A percentile compares a stretch with the other conserved stretches of the same genome.
Evolutionary conservation across 2,797 vertebrate species (phyloP).

Genomic region (Podarcis siculus): DNA sequence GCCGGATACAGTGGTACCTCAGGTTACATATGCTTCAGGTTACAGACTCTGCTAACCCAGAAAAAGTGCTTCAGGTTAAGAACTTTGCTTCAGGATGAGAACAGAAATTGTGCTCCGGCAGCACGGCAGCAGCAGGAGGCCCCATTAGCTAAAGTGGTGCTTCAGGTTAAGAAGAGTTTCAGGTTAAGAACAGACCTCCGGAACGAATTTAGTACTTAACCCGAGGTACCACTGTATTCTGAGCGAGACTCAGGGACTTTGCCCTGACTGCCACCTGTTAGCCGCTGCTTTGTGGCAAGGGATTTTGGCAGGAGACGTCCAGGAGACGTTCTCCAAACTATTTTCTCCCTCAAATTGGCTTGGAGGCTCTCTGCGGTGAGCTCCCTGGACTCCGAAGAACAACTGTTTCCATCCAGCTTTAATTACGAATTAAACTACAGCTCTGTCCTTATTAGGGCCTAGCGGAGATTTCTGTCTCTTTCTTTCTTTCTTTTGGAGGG

Average conservation of each 20-base stretch:
- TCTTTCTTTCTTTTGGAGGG: constrained; percentile 39
- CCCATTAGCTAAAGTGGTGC: no score
- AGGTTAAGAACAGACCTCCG: no score
- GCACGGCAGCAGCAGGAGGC: no score
- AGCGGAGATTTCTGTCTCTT: constrained; percentile 68
- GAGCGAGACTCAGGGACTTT: not conserved
- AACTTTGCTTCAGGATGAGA: no score
- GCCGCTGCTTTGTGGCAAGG: not conserved
- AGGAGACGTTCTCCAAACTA: not conserved
- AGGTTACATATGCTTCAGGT: no score
- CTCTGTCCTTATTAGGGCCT: constrained; percentile 77
- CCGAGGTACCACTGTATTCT: not conserved
- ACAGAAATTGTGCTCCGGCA: no score
- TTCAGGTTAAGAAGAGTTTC: no score
- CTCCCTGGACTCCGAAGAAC: constrained; percentile 59
- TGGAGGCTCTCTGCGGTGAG: constrained; percentile 43
- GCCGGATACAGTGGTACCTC: not conserved
- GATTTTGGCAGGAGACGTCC: not conserved
- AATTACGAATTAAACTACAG: constrained; percentile 66
- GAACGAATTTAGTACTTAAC: no score
- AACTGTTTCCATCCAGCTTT: constrained; percentile 62
- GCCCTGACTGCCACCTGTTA: not conserved
- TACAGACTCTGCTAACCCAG: no score
- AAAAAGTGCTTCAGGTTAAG: no score
- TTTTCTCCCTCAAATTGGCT: constrained; percentile 14